Conservation (phyloP, 2,113 vertebrate species). For the Lagopus muta region DNA sequence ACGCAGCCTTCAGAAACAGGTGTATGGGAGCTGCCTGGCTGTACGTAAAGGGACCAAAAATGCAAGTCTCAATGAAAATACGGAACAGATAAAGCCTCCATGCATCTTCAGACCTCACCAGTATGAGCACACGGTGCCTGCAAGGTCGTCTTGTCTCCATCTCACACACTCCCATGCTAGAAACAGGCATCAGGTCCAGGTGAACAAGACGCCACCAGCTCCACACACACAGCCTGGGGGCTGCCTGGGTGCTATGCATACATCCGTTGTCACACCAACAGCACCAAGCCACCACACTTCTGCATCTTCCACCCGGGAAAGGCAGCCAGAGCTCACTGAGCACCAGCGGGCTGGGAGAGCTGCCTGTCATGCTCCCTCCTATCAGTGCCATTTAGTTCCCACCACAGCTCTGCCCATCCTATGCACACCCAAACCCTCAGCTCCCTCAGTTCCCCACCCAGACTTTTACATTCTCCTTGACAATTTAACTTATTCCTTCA, state of each 20-base stretch:
- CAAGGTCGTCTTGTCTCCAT: neutral
- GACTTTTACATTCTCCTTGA: neutral
- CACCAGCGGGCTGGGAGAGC: neutral
- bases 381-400: neutral
- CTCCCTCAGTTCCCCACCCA: neutral
- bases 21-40: too few relatives aligned
- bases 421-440: neutral
- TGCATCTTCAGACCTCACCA: rapidly evolving
- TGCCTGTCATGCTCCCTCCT: neutral
- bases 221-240: rapidly evolving
- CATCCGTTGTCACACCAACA: rapidly evolving
- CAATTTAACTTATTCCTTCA: neutral
- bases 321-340: neutral
- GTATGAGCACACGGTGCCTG: neutral
- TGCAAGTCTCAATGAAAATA: too few relatives aligned
- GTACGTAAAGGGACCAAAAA: too few relatives aligned
- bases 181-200: rapidly evolving
- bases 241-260: neutral
- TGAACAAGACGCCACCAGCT: neutral
- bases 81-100: too few relatives aligned
- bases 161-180: neutral
- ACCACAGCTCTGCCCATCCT: neutral
- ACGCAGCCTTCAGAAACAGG: too few relatives aligned
- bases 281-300: neutral
- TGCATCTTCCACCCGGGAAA: neutral